Evolutionary conservation across 2,113 vertebrate species (phyloP), one percentile per base, ranked within the genome.

Genomic region (Benitochromis conjunctus): DNA sequence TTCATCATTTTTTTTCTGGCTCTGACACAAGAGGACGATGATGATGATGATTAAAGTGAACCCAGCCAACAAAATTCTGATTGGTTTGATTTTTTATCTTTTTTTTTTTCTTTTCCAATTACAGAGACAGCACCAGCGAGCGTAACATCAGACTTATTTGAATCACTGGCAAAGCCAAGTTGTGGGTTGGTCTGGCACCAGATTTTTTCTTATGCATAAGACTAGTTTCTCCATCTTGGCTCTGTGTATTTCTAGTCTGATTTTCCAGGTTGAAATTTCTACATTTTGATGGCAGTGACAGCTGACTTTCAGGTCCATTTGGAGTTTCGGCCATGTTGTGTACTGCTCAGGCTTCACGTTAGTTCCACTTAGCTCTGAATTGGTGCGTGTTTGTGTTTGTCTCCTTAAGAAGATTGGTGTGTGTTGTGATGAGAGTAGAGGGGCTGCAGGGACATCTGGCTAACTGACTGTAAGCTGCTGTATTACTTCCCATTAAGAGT

Each of bases 401-500:
- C 84, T 91, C 74, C 74, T 89, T 90, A 89, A 77, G 82, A 88
- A 91, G 90, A 91, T 89, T 86, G 81, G 87, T 90, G 91, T 86
- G 76, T 80, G 62, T 62, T 87, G 80, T 86, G 91, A 89, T 80
- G 81, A 71, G 24, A 85, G 57, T 81, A 89, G 55, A 87, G 80
- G 78, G 77, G 82, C 87, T 90, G 86, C 82, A 55, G 83, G 90
- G 92, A 91, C 91, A 92, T 90, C 88, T 94, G 92, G 88, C 71
- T 84, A 82, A 90, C 88, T 87, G 90, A 93, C 90, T 94, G 92
- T 89, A 89, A 91, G 84, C 92, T 88, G 88, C 87, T 82, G 86
- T 91, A 92, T 91, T 89, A 89, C 90, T 93, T 84, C 83, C 92
- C 84, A 91, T 95, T 92, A 94, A 84, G 90, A 88, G 76, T 92